Evolutionary conservation across 2,888 invertebrate genomes (phyloP), one percentile per base, ranked within the genome.

Genomic region (Busseola fusca): DNA sequence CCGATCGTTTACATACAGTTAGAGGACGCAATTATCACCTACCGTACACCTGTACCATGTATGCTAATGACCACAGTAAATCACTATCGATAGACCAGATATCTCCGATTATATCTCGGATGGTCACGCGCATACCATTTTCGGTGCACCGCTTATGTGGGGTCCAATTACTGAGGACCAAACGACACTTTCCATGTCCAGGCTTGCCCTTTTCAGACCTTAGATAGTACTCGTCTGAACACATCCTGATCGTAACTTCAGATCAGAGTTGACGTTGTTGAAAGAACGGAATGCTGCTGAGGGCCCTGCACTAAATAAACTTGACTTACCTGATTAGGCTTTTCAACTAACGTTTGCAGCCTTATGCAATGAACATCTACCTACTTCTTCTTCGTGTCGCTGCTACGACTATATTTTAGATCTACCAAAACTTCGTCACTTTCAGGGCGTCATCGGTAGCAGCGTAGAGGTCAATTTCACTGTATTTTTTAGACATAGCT

Each of bases 1-100:
- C 85, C 87, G 86, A 90, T 91, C 87, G 91, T 87, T 90, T 89
- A 86, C 88, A 84, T 85, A 82, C 81, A 81, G 86, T 85, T 87
- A 84, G 87, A 90, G 87, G 89, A 89, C 87, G 88, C 90, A 90
- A 91, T 92, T 91, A 92, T 90, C 91, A 89, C 91, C 87, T 87
- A 67, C 81, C 66, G 54, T 84, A 90, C 92, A 92, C 92, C 91
- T 92, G 92, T 88, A 87, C 80, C 81, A 78, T 79, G 80, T 86
- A 88, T 87, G 89, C 87, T 89, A 91, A 92, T 91, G 84, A 82
- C 68, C 73, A 75, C 64, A 58, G 78, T 85, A 85, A 80, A 78
- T 88, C 84, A 82, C 81, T 54, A 74, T 68, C 67, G 84, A 86
- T 86, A 82, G 78, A 82, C 82, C 70, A 72, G 81, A 78, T 84